phyloP scores from a whole-genome alignment of 92 coral and sea anemone genomes.

The Porites lobata region DNA sequence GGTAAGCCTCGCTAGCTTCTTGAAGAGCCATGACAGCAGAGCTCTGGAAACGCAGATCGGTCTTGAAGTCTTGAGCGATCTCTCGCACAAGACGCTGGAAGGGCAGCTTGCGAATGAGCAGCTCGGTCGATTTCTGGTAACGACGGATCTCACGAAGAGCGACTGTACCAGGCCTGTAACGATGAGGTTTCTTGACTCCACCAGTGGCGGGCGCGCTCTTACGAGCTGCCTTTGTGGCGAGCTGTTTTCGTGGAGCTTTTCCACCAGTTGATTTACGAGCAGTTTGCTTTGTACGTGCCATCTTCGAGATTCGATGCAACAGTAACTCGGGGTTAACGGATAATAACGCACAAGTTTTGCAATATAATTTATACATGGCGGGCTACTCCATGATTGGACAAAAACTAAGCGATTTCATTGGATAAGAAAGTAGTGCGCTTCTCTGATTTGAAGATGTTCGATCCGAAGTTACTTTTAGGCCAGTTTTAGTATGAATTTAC shows the following conservation, averaged over 20 bases:
- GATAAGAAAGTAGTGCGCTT: neutral
- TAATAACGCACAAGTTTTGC: neutral
- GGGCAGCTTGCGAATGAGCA: conserved; percentile 91
- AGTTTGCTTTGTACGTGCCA: conserved; percentile 99
- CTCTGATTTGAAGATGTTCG: neutral
- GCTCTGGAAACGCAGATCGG: conserved; percentile 89
- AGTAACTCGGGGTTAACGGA: neutral
- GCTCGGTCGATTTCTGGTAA: conserved; percentile 91
- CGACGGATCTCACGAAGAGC: conserved; percentile 95
- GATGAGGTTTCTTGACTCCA: conserved; percentile 95
- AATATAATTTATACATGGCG: neutral
- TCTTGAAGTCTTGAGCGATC: conserved; percentile 90
- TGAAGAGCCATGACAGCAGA: conserved; percentile 92
- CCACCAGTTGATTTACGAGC: conserved; percentile 99
- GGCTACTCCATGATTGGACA: conserved; percentile 1
- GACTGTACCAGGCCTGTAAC: conserved; percentile 94
- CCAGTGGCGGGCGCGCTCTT: conserved; percentile 99
- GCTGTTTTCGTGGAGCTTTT: conserved; percentile 99
- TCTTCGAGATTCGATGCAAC: neutral
- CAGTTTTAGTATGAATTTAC: no score
- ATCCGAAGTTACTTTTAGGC: no score
- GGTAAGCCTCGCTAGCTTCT: conserved; percentile 93
- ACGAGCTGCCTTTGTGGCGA: conserved; percentile 99
- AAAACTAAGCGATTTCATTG: conserved; percentile 20
- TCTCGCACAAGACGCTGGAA: conserved; percentile 94